Percentiles rank a stretch among this genome's conserved stretches.
Evolutionary conservation across 2,113 vertebrate species (phyloP).

Genomic region (Helogale parvula): DNA sequence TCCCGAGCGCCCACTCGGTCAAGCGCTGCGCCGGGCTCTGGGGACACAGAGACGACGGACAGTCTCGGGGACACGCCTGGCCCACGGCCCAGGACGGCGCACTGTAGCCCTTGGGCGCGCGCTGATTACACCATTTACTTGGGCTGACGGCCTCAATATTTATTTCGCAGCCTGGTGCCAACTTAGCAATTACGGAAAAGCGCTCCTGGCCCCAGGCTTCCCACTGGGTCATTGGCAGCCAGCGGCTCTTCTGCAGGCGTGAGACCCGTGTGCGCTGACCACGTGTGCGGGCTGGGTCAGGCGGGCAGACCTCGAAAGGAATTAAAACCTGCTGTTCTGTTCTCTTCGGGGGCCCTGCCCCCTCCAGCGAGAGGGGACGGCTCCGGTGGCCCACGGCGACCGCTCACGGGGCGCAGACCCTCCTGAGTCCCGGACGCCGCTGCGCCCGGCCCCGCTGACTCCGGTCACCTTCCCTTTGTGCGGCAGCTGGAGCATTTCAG

Average conservation of each 20-base stretch:
- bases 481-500: conserved; percentile 85
- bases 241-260: neutral
- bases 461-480: neutral
- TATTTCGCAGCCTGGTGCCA: conserved; percentile 52
- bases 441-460: accelerated
- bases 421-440: accelerated
- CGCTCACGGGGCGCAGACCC: accelerated
- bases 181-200: neutral
- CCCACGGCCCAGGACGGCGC: neutral
- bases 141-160: conserved; percentile 45
- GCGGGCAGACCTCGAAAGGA: neutral
- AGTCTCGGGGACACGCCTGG: neutral
- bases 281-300: accelerated
- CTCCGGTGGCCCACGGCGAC: accelerated
- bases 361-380: accelerated
- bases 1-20: accelerated
- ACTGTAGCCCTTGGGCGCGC: neutral
- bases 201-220: neutral
- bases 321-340: neutral
- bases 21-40: neutral
- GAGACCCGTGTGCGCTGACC: neutral
- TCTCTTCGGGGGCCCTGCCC: neutral
- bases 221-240: conserved; percentile 55
- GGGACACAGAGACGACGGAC: accelerated
- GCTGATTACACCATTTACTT: neutral